Evolutionary conservation across 2,888 invertebrate species (phyloP).

Genomic region (Neria commutata): DNA sequence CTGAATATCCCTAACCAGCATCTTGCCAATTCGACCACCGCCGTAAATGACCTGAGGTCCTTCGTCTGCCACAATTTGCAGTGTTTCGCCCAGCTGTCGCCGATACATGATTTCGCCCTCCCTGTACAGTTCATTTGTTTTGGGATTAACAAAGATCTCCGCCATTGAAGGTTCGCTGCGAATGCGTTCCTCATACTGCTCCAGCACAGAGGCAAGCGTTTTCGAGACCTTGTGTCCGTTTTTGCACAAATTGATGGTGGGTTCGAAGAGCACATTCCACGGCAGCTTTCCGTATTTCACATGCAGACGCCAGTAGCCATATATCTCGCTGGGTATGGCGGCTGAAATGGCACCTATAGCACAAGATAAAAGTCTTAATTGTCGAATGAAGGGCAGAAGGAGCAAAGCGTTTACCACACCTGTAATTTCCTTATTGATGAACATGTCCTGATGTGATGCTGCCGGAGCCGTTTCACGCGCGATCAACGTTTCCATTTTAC

Average conservation of each 20-base stretch:
- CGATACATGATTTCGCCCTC: constrained; percentile 71
- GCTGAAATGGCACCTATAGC: constrained; percentile 64
- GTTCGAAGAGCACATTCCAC: constrained; percentile 80
- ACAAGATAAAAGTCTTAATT: neutral
- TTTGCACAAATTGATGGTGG: constrained; percentile 78
- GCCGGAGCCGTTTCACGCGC: constrained; percentile 81
- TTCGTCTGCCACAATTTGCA: constrained; percentile 70
- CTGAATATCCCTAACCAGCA: constrained; percentile 71
- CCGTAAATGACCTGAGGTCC: constrained; percentile 78
- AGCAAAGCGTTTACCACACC: no score
- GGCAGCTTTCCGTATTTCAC: constrained; percentile 73
- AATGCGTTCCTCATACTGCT: constrained; percentile 64
- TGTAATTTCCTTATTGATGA: constrained; percentile 58
- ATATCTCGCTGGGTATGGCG: constrained; percentile 89
- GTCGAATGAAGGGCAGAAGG: neutral
- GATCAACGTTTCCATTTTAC: constrained; percentile 69
- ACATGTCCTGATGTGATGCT: constrained; percentile 74
- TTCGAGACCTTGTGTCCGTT: constrained; percentile 73
- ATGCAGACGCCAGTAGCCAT: constrained; percentile 81
- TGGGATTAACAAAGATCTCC: constrained; percentile 70
- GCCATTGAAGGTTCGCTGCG: constrained; percentile 66
- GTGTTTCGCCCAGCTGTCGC: constrained; percentile 72
- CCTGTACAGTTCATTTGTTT: constrained; percentile 53
- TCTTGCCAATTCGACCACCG: constrained; percentile 71
- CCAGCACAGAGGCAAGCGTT: constrained; percentile 69